Conservation (phyloP, 2,888 invertebrate genomes). For the Sinopyrophorus schimmeli region DNA sequence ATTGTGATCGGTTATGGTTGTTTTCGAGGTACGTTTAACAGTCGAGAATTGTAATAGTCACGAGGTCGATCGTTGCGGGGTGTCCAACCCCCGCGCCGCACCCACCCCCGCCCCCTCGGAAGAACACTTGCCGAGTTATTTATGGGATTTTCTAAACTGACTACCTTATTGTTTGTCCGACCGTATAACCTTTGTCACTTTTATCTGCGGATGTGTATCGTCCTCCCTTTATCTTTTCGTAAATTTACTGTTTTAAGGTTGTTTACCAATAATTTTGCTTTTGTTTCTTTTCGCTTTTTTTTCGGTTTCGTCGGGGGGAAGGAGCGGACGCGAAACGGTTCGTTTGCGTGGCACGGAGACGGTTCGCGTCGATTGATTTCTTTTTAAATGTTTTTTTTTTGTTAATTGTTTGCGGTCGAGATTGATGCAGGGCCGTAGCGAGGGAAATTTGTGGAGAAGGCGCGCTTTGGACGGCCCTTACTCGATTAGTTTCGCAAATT, state of each 20-base stretch:
- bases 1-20: constrained; percentile 50
- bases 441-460: too few species aligned
- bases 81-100: constrained; percentile 42
- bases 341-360: too few species aligned
- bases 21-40: constrained; percentile 44
- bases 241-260: constrained; percentile 55
- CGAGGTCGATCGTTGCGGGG: constrained; percentile 44
- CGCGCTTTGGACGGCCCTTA: too few species aligned
- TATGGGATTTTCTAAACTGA: constrained; percentile 52
- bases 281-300: too few species aligned
- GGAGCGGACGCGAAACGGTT: too few species aligned
- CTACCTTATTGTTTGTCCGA: constrained; percentile 57
- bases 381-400: too few species aligned
- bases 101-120: too few species aligned
- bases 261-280: constrained; percentile 51
- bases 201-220: constrained; percentile 55
- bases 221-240: constrained; percentile 55
- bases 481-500: too few species aligned
- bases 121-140: constrained; percentile 53
- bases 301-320: too few species aligned
- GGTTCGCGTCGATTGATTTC: too few species aligned
- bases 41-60: constrained; percentile 41
- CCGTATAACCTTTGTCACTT: constrained; percentile 55
- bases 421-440: too few species aligned
- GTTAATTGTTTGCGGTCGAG: too few species aligned